These are phyloP conservation scores for Phlogophora meticulosa DNA, from an alignment of 2,888 invertebrate genomes.

Conservation along the genomic window DNA sequence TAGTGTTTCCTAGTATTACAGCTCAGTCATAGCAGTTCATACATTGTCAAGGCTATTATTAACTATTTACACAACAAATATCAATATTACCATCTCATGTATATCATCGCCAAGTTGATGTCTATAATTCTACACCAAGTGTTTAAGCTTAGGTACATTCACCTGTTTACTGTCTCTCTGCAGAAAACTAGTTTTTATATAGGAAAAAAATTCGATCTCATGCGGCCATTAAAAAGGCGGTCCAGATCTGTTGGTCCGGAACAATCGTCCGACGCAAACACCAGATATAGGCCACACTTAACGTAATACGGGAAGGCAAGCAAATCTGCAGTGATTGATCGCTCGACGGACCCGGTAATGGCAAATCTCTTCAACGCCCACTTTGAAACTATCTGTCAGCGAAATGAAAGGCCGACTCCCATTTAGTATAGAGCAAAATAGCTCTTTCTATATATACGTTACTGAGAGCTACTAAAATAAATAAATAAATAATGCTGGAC, in stretches of 20 bases:
- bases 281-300: constrained; percentile 17
- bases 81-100: neutral
- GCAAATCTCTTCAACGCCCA: constrained; percentile 62
- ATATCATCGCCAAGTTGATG: neutral
- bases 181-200: neutral
- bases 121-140: neutral
- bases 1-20: neutral
- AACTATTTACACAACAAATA: neutral
- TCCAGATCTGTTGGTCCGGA: constrained; percentile 11
- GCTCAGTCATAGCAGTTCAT: constrained; percentile 1
- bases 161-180: neutral
- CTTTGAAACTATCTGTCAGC: constrained; percentile 50
- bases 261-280: constrained; percentile 2
- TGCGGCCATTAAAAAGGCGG: constrained; percentile 1
- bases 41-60: neutral
- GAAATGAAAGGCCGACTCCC: constrained; percentile 53
- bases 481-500: too few relatives aligned
- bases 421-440: constrained; percentile 25
- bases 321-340: constrained; percentile 78
- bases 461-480: too few relatives aligned
- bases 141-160: neutral
- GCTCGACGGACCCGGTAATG: constrained; percentile 65
- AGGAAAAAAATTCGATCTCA: neutral
- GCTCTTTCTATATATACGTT: constrained; percentile 9
- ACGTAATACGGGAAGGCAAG: constrained; percentile 51